phyloP scores from a whole-genome alignment of 2,888 invertebrate genomes.

The Eilema depressum region DNA sequence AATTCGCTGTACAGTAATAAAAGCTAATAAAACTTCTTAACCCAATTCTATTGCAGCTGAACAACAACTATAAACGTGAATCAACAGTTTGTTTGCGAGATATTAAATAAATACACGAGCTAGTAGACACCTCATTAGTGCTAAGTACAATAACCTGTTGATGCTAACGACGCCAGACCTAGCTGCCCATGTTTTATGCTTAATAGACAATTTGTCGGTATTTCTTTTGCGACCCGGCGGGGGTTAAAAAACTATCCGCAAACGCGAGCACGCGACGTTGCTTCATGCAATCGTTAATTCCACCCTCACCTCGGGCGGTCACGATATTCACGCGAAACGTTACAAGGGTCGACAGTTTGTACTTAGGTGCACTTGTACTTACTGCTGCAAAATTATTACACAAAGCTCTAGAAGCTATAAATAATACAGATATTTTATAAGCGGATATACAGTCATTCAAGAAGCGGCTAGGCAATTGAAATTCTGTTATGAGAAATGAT shows the following conservation, averaged over 20 bases:
- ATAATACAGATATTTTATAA: conserved; percentile 22
- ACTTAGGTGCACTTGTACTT: conserved; percentile 13
- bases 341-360: conserved; percentile 48
- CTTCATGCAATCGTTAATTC: conserved; percentile 61
- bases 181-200: conserved; percentile 30
- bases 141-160: conserved; percentile 62
- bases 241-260: conserved; percentile 35
- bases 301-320: conserved; percentile 52
- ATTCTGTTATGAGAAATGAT: conserved; percentile 26
- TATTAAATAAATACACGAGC: conserved; percentile 36
- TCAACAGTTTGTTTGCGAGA: conserved; percentile 54
- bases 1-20: conserved; percentile 10
- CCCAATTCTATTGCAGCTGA: conserved; percentile 20
- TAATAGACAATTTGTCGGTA: conserved; percentile 51
- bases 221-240: conserved; percentile 26
- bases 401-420: conserved; percentile 11
- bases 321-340: conserved; percentile 49
- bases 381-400: conserved; percentile 36
- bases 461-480: conserved; percentile 14
- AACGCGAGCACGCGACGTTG: conserved; percentile 51
- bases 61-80: conserved; percentile 27
- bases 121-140: conserved; percentile 39
- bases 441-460: conserved; percentile 20
- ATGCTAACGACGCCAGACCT: conserved; percentile 30
- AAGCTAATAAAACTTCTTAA: conserved; percentile 23